phyloP scores from a whole-genome alignment of 2,113 vertebrate species.

The Oncorhynchus masou region DNA sequence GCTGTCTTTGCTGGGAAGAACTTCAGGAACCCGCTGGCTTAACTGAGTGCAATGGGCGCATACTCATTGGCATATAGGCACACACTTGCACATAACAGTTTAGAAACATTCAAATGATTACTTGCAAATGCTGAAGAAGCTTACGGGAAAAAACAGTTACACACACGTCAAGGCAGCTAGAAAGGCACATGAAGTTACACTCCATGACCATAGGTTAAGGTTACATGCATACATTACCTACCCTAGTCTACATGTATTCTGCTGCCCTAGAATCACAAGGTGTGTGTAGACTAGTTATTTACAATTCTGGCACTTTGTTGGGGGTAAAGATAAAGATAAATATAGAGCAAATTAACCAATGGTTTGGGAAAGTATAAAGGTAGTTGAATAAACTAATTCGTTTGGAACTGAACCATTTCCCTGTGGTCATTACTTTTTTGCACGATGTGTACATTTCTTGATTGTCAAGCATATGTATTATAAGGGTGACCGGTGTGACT shows the following conservation, averaged over 20 bases:
- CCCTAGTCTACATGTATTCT: too few relatives aligned
- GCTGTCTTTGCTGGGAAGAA: slow-evolving; percentile 87
- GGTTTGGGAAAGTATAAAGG: not conserved
- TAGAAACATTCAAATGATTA: not conserved
- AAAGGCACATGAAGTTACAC: too few relatives aligned
- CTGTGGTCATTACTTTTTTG: not conserved
- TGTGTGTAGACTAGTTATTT: too few relatives aligned
- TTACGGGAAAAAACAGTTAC: too few relatives aligned
- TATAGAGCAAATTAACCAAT: not conserved
- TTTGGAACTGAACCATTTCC: not conserved
- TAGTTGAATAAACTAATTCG: slow-evolving; percentile 34
- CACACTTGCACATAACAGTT: not conserved
- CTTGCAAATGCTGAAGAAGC: too few relatives aligned
- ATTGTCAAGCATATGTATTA: not conserved
- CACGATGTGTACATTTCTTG: not conserved
- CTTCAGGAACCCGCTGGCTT: slow-evolving; percentile 87
- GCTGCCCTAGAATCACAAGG: not conserved
- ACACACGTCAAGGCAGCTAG: too few relatives aligned
- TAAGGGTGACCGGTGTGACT: too few relatives aligned
- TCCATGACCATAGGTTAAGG: not conserved
- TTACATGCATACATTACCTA: too few relatives aligned
- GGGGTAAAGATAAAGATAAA: too few relatives aligned
- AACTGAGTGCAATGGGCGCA: slow-evolving; percentile 23
- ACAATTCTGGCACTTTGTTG: too few relatives aligned
- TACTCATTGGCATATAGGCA: not conserved